phyloP scores from a whole-genome alignment of 2,113 vertebrate genomes.

The Leucosticte australis region DNA sequence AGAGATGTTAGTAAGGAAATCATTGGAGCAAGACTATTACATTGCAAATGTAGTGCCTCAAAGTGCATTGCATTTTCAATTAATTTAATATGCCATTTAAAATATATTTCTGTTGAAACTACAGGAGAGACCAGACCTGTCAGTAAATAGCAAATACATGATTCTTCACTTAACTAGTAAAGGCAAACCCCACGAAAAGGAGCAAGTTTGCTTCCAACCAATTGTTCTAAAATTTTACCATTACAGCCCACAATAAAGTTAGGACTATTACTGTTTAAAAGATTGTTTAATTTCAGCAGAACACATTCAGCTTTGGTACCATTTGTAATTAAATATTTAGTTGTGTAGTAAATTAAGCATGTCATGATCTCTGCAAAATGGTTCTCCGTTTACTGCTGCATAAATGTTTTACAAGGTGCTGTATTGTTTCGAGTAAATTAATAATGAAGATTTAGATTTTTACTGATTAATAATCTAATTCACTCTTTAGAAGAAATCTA shows the following conservation, averaged over 20 bases:
- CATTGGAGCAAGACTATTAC: neutral
- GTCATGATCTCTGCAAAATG: slow-evolving; percentile 59
- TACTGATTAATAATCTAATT: slow-evolving; percentile 76
- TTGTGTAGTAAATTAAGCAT: slow-evolving; percentile 70
- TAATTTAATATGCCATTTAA: neutral
- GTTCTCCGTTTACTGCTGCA: slow-evolving; percentile 68
- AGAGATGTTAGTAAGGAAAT: neutral
- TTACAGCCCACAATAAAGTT: neutral
- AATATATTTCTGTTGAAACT: neutral
- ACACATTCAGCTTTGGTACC: slow-evolving; percentile 53
- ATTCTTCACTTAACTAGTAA: neutral
- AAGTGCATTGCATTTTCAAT: neutral
- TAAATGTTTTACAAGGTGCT: slow-evolving; percentile 78
- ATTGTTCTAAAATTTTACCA: neutral
- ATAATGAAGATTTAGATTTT: slow-evolving; percentile 76
- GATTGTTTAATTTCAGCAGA: slow-evolving; percentile 54
- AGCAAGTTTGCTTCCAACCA: neutral
- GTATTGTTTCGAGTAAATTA: slow-evolving; percentile 77
- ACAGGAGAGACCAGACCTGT: neutral
- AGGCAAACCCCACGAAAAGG: neutral
- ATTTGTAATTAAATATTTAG: slow-evolving; percentile 76
- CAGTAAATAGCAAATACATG: neutral
- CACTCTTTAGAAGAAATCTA: slow-evolving; percentile 55
- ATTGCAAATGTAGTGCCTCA: neutral
- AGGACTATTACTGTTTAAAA: slow-evolving; percentile 26